Base-by-base conservation (phyloP, 2,888 invertebrate species). In the Cephus runcator region DNA sequence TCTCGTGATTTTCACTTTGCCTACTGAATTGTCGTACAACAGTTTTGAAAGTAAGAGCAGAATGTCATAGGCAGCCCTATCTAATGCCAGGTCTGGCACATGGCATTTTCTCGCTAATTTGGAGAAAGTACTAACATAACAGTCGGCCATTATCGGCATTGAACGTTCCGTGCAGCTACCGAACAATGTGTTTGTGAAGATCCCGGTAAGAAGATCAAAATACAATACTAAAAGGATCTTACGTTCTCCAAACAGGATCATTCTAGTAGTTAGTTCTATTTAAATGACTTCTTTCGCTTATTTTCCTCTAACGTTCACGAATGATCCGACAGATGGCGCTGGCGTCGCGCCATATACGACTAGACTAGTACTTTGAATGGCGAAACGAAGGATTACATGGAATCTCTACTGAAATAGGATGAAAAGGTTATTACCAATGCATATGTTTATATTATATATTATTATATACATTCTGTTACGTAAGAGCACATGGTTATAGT, bases 251-350 rank as follows among this genome's bases (percentile, higher is more conserved):
- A 31, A 15, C n/a, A 76, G 56, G 76, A 33, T 35, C 80, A 73
- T 34, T 78, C 79, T 73, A 80, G 81, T 84, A 80, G 83, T 84
- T 81, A 83, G 84, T 83, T 84, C 81, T 81, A 79, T 84, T 84
- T 83, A 83, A 79, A 71, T 75, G 79, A 82, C 81, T 77, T 68
- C 81, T 82, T 81, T 79, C 30, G 56, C 69, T 12, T 73, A 33
- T 6, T 56, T 56, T 56, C 9, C 15, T 23, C 9, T 56, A 23
- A 56, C 56, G 9, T 56, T 56, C 56, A 9, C 23, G 56, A 56
- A 56, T 56, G 23, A 23, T 23, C 56, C 56, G 56, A 23, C 56
- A 56, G 56, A 56, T 56, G 56, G 9, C 15, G 56, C 56, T 23
- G 9, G 56, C 2, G 6, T 56, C 56, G 56, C 56, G 9, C 9